Base-by-base conservation (phyloP, 37 sponge, comb jelly and placozoan species). In the Dysidea cf. avara region DNA sequence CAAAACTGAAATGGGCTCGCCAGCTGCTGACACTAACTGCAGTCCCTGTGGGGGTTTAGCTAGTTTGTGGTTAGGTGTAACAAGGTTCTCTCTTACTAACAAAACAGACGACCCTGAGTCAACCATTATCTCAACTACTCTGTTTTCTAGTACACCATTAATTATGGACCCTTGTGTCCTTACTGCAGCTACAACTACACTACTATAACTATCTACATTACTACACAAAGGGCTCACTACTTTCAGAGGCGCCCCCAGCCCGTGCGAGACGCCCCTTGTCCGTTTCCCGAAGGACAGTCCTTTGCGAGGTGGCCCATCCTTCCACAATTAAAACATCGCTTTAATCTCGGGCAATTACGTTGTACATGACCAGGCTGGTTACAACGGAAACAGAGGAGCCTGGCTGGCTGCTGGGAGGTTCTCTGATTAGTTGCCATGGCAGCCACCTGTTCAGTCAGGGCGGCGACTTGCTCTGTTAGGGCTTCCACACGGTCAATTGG, bases 261-360 rank as follows among this genome's bases (percentile, higher is more conserved):
- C 66, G n/a, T 33, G 24, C 56, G 5, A 5, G 7, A 5, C 56
- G 6, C 6, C 66, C 66, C 66, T 65, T 39, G 34, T 39, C 13
- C 66, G 40, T 65, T 65, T 65, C 66, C 66, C 40, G 66, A 65
- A 65, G 11, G 40, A n/a, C 40, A 65, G 34, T 65, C 66, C 40
- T 36, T 65, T 36, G 66, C 66, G 11, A 65, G 39, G n/a, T 36
- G 66, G 16, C 66, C 66, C 18, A n/a, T 22, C 34, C 66, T 11
- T n/a, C 40, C 66, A 39, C 43, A 65, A 2, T 22, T 22, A 65
- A 65, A 65, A 65, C 66, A 65, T 39, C 22, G 33, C n/a, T 39
- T 65, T 1, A n/a, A 65, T 33, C 34, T 22, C 16, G 66, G 66
- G 22, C 66, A 65, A 39, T 65, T 65, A 22, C 66, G 38, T 21